phyloP scores from a whole-genome alignment of 2,797 vertebrate genomes.

The Euphonia xanthogaster region DNA sequence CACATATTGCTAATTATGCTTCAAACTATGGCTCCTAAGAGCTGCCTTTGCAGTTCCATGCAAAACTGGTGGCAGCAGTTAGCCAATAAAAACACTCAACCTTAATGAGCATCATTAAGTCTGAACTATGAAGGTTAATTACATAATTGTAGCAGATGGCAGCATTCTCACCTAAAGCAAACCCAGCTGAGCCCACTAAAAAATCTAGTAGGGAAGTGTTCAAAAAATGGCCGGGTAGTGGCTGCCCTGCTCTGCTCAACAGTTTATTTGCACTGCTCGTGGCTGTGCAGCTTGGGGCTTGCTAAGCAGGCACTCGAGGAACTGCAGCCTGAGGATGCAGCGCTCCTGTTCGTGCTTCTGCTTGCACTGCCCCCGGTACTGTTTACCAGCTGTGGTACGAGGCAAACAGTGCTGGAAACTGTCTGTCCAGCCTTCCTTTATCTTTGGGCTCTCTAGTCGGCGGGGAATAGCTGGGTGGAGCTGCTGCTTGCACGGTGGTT shows the following conservation, averaged over 20 bases:
- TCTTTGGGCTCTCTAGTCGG: fast-evolving
- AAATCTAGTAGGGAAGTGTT: not conserved
- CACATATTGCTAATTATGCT: not conserved
- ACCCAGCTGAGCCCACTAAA: conserved; percentile 19
- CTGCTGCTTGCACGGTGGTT: not conserved
- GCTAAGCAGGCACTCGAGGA: fast-evolving
- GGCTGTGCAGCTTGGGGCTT: fast-evolving
- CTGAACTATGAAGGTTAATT: conserved; percentile 49
- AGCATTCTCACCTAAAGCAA: conserved; percentile 44
- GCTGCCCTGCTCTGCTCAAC: not conserved
- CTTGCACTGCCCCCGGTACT: too few relatives aligned
- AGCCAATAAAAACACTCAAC: conserved; percentile 10
- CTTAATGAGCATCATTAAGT: conserved; percentile 30
- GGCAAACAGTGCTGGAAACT: fast-evolving
- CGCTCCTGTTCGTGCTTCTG: not conserved
- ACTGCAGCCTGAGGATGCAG: not conserved
- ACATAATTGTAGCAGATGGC: conserved; percentile 44
- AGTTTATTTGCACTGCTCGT: fast-evolving
- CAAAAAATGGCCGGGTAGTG: not conserved
- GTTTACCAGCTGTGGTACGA: fast-evolving
- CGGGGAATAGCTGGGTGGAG: not conserved
- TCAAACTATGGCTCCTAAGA: not conserved
- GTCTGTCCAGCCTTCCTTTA: fast-evolving
- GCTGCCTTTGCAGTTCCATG: not conserved
- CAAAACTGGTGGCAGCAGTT: not conserved